phyloP scores from a whole-genome alignment of 1,140 invertebrate genomes.

The Semibalanus balanoides region DNA sequence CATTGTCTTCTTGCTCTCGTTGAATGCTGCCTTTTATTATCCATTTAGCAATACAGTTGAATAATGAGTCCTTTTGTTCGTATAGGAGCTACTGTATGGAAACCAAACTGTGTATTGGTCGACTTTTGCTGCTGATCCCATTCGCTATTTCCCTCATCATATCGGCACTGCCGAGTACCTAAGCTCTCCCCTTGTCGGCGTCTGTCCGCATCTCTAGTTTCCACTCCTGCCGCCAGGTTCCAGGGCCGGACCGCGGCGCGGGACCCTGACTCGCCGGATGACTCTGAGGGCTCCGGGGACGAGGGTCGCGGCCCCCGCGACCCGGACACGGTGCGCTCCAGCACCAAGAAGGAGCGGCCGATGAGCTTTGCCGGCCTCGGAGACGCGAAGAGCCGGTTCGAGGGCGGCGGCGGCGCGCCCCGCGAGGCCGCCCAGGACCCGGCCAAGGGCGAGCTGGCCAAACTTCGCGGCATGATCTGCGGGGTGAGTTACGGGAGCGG shows the following conservation, averaged over 20 bases:
- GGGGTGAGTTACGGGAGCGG: constrained; percentile 40
- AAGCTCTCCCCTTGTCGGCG: not conserved
- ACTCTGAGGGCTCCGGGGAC: not conserved
- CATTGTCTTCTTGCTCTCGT: too few relatives aligned
- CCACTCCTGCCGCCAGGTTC: not conserved
- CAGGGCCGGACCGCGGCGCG: too few relatives aligned
- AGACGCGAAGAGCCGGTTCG: constrained; percentile 42
- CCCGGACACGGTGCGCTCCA: not conserved
- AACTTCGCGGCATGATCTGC: constrained; percentile 63
- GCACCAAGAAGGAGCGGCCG: constrained; percentile 40
- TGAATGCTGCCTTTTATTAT: too few relatives aligned
- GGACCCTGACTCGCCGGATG: not conserved
- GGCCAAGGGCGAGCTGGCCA: constrained; percentile 73
- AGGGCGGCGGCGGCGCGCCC: constrained; percentile 48
- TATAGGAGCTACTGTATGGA: too few relatives aligned
- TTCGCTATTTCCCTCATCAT: too few relatives aligned
- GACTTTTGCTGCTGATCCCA: too few relatives aligned
- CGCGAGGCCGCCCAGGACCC: constrained; percentile 51
- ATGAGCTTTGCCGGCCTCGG: constrained; percentile 69
- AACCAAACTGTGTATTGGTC: too few relatives aligned
- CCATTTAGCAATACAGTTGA: too few relatives aligned
- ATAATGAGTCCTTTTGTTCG: too few relatives aligned
- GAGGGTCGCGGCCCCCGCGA: not conserved
- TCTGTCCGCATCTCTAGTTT: not conserved
- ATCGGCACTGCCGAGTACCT: too few relatives aligned